Evolutionary conservation across 2,888 invertebrate species (phyloP), one percentile per base, ranked within the genome.

Genomic region (Imbricaverruca yamaguchii): DNA sequence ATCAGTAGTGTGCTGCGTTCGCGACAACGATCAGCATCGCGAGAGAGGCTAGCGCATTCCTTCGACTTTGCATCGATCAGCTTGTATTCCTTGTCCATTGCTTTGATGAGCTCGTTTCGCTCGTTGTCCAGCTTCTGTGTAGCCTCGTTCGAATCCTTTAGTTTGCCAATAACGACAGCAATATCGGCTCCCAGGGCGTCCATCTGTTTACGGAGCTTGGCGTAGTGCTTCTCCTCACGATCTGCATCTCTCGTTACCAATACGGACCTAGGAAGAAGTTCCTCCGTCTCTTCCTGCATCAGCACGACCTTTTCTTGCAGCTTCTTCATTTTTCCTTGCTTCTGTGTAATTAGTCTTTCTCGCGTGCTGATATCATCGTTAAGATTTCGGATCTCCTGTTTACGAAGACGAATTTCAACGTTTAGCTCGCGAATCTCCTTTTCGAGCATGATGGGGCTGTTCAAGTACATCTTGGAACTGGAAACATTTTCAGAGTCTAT

Each of bases 101-200:
- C 74, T 23, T 74, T 74, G 74, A 74, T 74, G 15, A 74, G 74
- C 21, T 74, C 74, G 21, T 74, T 74, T 10, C 74, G 74, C 21
- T 74, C 55, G 74, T 55, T 55, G 21, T 74, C 74, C 2, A 74
- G 11, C 21, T 55, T 74, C 55, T 74, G 74, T 10, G 74, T 3
- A 7, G 74, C 74, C 21, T 74, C 74, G 21, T 18, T 74, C 9
- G 74, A 53, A 9, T 74, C 74, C 74, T 74, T 74, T 7, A 74
- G 53, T 55, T 74, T 15, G 18, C 74, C 55, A 18, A 74, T 74
- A 11, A 74, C 11, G 18, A 8, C 21, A 9, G 74, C 6, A 10
- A 74, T 55, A 7, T 21, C 53, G 10, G 53, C 13, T 7, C 21
- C 21, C 10, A 74, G 74, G 11, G 53, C 21, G 55, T 74, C 74